Evolutionary conservation across 2,797 vertebrate genomes (phyloP).

Genomic region (Glossophaga mutica): DNA sequence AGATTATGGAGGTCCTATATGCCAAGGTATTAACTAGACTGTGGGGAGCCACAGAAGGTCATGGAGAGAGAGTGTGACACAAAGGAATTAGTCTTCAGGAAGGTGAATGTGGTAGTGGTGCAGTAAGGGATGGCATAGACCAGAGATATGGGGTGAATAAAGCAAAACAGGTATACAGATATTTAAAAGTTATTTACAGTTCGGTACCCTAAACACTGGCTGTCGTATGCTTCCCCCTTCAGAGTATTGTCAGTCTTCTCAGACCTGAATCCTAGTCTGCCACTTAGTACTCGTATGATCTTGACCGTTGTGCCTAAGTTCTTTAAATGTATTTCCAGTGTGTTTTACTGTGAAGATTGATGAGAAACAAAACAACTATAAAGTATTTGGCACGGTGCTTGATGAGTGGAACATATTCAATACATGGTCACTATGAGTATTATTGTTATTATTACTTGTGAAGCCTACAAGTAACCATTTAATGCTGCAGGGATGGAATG

Average conservation of each 20-base stretch:
- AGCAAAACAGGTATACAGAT: background rate
- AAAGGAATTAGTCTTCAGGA: background rate
- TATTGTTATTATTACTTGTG: background rate
- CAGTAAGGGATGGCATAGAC: background rate
- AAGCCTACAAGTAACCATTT: background rate
- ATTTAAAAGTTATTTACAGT: background rate
- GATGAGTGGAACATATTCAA: background rate
- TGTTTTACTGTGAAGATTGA: background rate
- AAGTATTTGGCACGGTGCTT: background rate
- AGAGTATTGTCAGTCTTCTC: background rate
- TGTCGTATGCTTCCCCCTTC: background rate
- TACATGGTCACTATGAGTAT: background rate
- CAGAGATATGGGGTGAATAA: background rate
- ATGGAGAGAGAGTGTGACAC: background rate
- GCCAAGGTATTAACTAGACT: background rate
- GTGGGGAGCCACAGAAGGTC: background rate
- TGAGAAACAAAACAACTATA: background rate
- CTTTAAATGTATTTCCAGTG: background rate
- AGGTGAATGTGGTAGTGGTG: background rate
- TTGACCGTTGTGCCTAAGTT: background rate
- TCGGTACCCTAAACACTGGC: background rate
- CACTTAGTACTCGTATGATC: background rate
- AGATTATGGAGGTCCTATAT: background rate
- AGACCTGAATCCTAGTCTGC: background rate
- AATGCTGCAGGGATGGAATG: background rate